Conservation (phyloP, 2,797 vertebrate genomes). For the Fringilla coelebs region DNA sequence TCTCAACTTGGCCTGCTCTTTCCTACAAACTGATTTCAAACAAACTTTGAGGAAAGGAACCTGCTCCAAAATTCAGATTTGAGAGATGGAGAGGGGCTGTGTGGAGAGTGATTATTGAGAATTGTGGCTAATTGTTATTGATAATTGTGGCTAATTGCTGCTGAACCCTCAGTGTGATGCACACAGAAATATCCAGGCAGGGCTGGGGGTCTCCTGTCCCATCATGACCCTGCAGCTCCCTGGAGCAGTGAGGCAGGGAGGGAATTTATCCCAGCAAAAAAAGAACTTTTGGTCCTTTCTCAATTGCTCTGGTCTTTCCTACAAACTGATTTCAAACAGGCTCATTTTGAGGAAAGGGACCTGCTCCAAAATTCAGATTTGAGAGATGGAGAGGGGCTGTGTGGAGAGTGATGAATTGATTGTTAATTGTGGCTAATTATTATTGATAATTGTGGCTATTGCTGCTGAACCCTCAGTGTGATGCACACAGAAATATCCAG, state of each 20-base stretch:
- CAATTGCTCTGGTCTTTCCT: too few relatives aligned
- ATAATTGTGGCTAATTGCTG: not conserved
- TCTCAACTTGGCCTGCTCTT: not conserved
- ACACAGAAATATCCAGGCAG: not conserved
- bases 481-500: not conserved
- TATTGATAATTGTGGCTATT: not conserved
- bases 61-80: not conserved
- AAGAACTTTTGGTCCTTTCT: too few relatives aligned
- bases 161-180: rapidly evolving
- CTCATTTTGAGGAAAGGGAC: too few relatives aligned
- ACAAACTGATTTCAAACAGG: too few relatives aligned
- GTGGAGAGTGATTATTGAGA: not conserved
- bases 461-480: too few relatives aligned
- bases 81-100: not conserved
- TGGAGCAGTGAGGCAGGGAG: not conserved
- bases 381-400: too few relatives aligned
- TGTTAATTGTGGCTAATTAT: not conserved
- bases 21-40: not conserved
- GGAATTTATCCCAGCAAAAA: not conserved
- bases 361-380: too few relatives aligned
- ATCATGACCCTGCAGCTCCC: not conserved
- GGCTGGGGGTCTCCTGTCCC: not conserved
- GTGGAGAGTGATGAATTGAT: too few relatives aligned
- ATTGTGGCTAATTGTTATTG: not conserved
- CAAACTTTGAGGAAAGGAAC: not conserved